Conservation (phyloP, 1,140 invertebrate genomes). For the Leptoteleia sp. region DNA sequence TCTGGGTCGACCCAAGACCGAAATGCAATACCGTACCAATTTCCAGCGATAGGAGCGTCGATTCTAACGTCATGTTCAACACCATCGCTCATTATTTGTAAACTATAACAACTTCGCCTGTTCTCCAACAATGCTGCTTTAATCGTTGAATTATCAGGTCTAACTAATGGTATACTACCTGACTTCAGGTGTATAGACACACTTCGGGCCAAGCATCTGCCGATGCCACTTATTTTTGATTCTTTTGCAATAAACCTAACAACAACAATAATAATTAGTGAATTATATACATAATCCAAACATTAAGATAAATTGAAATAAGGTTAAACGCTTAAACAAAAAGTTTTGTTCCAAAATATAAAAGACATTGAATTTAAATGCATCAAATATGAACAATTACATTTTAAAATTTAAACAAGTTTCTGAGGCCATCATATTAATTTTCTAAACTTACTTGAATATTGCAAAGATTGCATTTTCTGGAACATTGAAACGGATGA, state of each 20-base stretch:
- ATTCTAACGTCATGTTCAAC: slow-evolving; percentile 81
- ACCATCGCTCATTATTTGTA: slow-evolving; percentile 81
- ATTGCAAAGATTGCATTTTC: slow-evolving; percentile 71
- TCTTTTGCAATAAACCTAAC: slow-evolving; percentile 78
- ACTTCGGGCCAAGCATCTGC: slow-evolving; percentile 82
- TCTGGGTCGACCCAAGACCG: slow-evolving; percentile 87
- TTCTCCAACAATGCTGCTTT: slow-evolving; percentile 84
- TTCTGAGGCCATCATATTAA: no score
- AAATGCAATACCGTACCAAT: slow-evolving; percentile 90
- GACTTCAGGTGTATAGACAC: slow-evolving; percentile 86
- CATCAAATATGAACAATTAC: no score
- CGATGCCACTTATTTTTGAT: slow-evolving; percentile 74
- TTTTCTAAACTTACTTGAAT: slow-evolving; percentile 73
- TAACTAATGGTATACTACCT: slow-evolving; percentile 89
- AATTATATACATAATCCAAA: no score
- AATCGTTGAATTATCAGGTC: slow-evolving; percentile 87
- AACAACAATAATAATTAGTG: no score
- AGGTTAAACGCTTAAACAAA: no score
- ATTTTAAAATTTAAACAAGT: no score
- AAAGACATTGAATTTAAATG: no score
- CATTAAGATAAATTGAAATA: no score
- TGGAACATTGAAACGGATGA: slow-evolving; percentile 78
- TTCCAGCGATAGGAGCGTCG: slow-evolving; percentile 85
- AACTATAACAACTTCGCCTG: slow-evolving; percentile 74
- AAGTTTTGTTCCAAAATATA: no score